Evolutionary conservation across 2,113 vertebrate species (phyloP).

Genomic region (Grus americana): DNA sequence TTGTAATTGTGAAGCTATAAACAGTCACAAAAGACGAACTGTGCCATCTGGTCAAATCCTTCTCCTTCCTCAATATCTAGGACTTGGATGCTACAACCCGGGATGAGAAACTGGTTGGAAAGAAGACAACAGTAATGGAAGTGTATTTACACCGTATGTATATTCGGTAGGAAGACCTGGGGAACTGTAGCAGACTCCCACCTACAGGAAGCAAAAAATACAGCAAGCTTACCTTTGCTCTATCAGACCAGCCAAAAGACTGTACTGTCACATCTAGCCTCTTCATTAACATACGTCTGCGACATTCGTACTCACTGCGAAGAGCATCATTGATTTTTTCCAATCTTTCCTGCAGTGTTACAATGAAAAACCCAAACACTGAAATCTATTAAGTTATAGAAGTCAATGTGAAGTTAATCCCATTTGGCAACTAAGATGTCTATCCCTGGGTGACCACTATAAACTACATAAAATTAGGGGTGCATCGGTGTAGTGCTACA

Average conservation of each 20-base stretch:
- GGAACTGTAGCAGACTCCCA: constrained; percentile 1
- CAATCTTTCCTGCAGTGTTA: constrained; percentile 79
- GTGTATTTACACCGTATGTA: not conserved
- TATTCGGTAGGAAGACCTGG: not conserved
- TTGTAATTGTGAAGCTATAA: not conserved
- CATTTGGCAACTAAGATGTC: not conserved
- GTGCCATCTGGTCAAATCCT: not conserved
- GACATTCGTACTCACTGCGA: constrained; percentile 89
- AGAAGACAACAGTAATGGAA: not conserved
- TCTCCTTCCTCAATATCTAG: not conserved
- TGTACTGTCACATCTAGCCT: constrained; percentile 95
- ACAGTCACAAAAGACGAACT: not conserved
- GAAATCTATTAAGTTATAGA: not conserved
- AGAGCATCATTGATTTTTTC: constrained; percentile 85
- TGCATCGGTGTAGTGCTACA: not conserved
- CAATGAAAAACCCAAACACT: not conserved
- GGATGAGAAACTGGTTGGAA: not conserved
- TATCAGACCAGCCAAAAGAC: constrained; percentile 97
- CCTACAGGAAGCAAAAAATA: constrained; percentile 35
- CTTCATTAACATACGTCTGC: constrained; percentile 93
- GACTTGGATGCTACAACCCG: not conserved
- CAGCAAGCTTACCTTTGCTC: constrained; percentile 84
- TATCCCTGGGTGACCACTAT: not conserved
- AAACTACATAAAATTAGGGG: not conserved
- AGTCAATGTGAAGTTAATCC: not conserved